Base-by-base conservation (phyloP, 2,113 vertebrate species). In the Plotosus lineatus region DNA sequence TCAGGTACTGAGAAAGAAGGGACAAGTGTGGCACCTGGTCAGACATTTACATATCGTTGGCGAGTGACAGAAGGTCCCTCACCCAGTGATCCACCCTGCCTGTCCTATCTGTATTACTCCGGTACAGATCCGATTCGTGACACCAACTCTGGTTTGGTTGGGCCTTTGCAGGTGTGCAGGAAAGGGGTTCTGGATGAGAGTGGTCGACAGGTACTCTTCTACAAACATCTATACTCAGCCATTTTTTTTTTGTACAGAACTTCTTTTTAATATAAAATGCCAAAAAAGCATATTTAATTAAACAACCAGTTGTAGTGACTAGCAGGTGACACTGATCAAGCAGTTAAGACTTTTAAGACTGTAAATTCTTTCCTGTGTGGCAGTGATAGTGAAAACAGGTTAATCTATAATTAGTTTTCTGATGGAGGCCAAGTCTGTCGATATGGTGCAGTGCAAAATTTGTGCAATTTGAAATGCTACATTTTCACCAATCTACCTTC, bases 21-120 rank as follows among this genome's bases (percentile, higher is more conserved):
- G 66, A 91, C 96, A 6, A 92, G 91, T 0, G 94, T 99, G 15
- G 90, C 87, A 63, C 95, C 97, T 11, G 95, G 94, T 11, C 80
- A 94, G 77, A 93, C 51, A 0, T 99, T 98, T 84, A 93, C 86
- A 0, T 99, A 99, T 86, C 91, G 78, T 26, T 99, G 98, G 98
- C 92, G 74, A 2, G 94, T 98, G 56, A 90, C 93, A 60, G 95
- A 97, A 76, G 95, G 96, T 38, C 98, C 98, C 0, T 85, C 95
- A 2, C 79, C 76, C 10, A 92, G 28, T 1, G 97, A 99, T 38
- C 90, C 97, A 0, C 86, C 92, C 0, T 99, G 98, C 71, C 90
- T 99, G 86, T 95, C 97, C 14, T 99, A 97, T 71, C 85, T 98
- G 11, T 99, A 99, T 90, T 98, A 95, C 88, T 99, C 97, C 23